Evolutionary conservation across 92 coral and sea anemone genomes (phyloP), one percentile per base, ranked within the genome.

Genomic region (Muricea muricata): DNA sequence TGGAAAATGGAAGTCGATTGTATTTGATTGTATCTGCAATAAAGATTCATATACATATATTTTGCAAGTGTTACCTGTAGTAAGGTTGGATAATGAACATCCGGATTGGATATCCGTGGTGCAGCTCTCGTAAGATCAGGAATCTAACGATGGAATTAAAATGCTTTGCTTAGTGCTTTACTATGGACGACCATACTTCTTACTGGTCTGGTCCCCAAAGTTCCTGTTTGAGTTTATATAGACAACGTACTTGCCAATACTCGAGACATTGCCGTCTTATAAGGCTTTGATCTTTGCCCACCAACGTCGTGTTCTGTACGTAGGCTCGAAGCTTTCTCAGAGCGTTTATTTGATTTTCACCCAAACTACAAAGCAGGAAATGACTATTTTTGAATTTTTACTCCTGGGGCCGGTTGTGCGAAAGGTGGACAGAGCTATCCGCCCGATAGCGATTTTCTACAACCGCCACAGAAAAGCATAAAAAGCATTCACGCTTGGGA

Each of bases 101-200:
- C 98, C 11, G 94, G 87, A 76, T 89, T 94, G 17, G 79, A 81
- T 21, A 46, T 74, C 28, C 91, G 89, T 0, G 94, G 76, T 25
- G 94, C 89, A 35, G 98, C 91, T 47, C 98, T 93, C 4, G 97
- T 95, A 35, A 87, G 85, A 34, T 93, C 92, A 1, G 98, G 98
- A 40, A 95, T 80, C 98, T 95, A 79, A 76, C 31, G 2, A 24
- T 70, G 29, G 45, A 32, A 1, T 42, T 57, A 28, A 28, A 75
- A 39, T 61, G n/a, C n/a, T n/a, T n/a, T n/a, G n/a, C n/a, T n/a
- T n/a, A n/a, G n/a, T n/a, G n/a, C n/a, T n/a, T n/a, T n/a, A n/a
- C n/a, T n/a, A n/a, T n/a, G n/a, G n/a, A n/a, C n/a, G n/a, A n/a
- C n/a, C n/a, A n/a, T n/a, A n/a, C n/a, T n/a, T n/a, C n/a, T n/a